These are phyloP conservation scores for Betta splendens DNA, from an alignment of 2,797 vertebrate genomes.

Conservation along the genomic window DNA sequence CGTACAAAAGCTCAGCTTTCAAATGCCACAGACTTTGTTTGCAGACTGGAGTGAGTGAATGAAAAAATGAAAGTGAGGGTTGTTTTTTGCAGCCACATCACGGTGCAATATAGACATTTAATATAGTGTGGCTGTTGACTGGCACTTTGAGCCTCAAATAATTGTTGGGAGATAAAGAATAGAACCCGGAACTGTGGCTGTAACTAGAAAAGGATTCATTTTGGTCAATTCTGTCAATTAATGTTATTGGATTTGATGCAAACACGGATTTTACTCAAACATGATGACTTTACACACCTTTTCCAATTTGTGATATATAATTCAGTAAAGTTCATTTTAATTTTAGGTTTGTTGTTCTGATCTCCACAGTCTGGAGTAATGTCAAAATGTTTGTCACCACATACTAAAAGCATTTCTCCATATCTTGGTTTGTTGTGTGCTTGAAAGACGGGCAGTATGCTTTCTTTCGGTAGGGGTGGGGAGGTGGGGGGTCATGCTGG, in stretches of 20 bases:
- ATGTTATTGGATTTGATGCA: constrained; percentile 48
- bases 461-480: constrained; percentile 35
- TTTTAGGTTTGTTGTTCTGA: constrained; percentile 17
- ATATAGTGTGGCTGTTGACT: constrained; percentile 57
- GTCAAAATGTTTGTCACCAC: background rate
- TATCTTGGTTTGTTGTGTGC: constrained; percentile 11
- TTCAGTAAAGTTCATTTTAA: background rate
- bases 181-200: constrained; percentile 42
- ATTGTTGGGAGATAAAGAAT: constrained; percentile 40
- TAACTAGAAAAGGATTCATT: constrained; percentile 39
- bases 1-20: constrained; percentile 37
- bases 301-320: constrained; percentile 2
- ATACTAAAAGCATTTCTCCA: constrained; percentile 14
- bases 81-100: constrained; percentile 60
- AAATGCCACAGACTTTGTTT: constrained; percentile 49
- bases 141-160: constrained; percentile 61
- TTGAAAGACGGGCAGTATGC: constrained; percentile 10
- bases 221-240: constrained; percentile 36
- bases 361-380: constrained; percentile 21
- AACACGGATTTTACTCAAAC: constrained; percentile 44
- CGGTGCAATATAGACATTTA: constrained; percentile 78
- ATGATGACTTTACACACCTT: constrained; percentile 25
- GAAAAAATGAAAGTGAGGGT: constrained; percentile 43
- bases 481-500: too few relatives aligned
- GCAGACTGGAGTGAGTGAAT: constrained; percentile 45